Evolutionary conservation across 1,140 invertebrate genomes (phyloP), one percentile per base, ranked within the genome.

Genomic region (Lanistes nyassanus): DNA sequence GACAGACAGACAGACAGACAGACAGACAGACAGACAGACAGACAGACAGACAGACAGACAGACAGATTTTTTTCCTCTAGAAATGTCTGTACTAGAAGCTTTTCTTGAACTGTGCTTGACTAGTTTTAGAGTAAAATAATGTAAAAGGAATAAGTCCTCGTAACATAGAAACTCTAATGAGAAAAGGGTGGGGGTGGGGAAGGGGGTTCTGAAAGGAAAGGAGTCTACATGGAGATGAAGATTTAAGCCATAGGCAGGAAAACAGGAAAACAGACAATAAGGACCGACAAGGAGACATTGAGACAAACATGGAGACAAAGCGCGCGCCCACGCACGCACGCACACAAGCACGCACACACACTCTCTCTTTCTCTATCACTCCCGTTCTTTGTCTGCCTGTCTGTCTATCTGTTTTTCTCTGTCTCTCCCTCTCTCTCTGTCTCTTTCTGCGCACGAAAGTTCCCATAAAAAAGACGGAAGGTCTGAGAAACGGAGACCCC

Each of bases 1-100:
- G 9, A 67, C 36, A 67, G 19, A 67, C 65, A 67, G 9, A 67
- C 65, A 67, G 9, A 67, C 65, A 67, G 4, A 67, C 37, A 42
- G 37, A 47, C 4, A 67, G 9, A 42, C 37, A 39, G 13, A 69
- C 31, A 0, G 9, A 51, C 21, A 53, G 37, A 67, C 3, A 34
- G 6, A 36, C 3, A 39, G 29, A 36, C 19, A 42, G 36, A 67
- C 26, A 42, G 29, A 42, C 11, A 11, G 1, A 4, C 29, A 36
- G 51, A 70, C 7, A 36, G 5, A 37, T 13, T 9, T 36, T 34
- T 53, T 21, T 70, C 29, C 6, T 16, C 31, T 21, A 23, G 53
- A 2, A 34, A 47, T 21, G 47, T 47, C 9, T n/a, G 68, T 55
- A 34, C 34, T 6, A 6, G n/a, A 36, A 51, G 29, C 13, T 56